These are phyloP conservation scores for Patagioenas fasciata DNA, from an alignment of 2,113 vertebrate genomes.

Conservation along the genomic window DNA sequence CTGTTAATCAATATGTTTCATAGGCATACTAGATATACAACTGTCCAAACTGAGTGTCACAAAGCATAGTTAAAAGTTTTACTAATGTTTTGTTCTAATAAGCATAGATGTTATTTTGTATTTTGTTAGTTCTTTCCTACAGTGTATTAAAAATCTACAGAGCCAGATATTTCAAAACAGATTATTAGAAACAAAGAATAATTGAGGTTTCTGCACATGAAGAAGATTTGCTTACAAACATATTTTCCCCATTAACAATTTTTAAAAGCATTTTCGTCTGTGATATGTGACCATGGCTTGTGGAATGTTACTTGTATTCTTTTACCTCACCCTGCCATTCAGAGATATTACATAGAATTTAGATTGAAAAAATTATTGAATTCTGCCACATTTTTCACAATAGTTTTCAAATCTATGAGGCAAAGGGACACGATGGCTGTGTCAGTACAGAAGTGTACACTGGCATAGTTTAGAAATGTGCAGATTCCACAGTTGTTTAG, in stretches of 20 bases:
- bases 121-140: background rate
- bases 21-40: background rate
- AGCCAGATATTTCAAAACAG: constrained; percentile 39
- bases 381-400: background rate
- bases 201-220: background rate
- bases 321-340: background rate
- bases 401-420: background rate
- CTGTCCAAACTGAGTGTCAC: background rate
- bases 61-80: background rate
- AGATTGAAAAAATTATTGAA: background rate
- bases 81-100: background rate
- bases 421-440: background rate
- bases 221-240: background rate
- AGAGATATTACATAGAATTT: background rate
- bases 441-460: background rate
- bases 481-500: background rate
- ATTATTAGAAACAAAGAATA: background rate
- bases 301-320: background rate
- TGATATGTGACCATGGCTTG: background rate
- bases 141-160: background rate
- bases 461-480: background rate
- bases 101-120: background rate
- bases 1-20: background rate
- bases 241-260: background rate
- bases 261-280: background rate